Percentiles rank a stretch among this genome's conserved stretches.
These are phyloP conservation scores for Athrips mouffetella DNA, from an alignment of 2,888 invertebrate species.

Conservation along the genomic window DNA sequence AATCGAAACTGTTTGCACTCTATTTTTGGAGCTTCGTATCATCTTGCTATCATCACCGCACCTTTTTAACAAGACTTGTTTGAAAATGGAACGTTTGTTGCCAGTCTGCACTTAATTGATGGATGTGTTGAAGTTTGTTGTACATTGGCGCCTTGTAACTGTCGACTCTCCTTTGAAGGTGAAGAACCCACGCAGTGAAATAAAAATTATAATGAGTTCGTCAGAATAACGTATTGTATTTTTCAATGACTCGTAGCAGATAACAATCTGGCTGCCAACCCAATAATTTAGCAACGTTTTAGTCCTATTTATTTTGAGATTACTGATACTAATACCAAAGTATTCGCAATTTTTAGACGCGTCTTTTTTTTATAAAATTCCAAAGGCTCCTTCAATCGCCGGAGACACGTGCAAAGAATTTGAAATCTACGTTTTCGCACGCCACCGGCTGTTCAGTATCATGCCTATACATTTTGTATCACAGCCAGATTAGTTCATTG, in stretches of 20 bases:
- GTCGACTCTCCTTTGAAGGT: not conserved
- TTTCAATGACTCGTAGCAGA: not conserved
- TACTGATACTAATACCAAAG: no score
- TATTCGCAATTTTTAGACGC: no score
- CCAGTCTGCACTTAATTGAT: no score
- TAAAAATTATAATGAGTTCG: not conserved
- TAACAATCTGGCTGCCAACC: not conserved
- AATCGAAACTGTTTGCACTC: not conserved
- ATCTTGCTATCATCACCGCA: not conserved
- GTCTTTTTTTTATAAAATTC: no score
- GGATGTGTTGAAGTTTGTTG: not conserved
- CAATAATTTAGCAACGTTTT: not conserved
- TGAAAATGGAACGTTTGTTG: no score
- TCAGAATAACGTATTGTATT: not conserved
- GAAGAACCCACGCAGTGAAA: constrained; percentile 29
- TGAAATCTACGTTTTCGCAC: constrained; percentile 49
- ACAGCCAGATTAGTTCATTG: constrained; percentile 70
- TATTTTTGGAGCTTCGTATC: constrained; percentile 1
- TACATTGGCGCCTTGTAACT: not conserved
- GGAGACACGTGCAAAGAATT: constrained; percentile 41
- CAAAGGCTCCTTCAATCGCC: not conserved
- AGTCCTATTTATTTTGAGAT: not conserved
- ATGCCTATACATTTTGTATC: constrained; percentile 52
- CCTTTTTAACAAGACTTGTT: not conserved
- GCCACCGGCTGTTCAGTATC: constrained; percentile 36